Evolutionary conservation across 2,797 vertebrate genomes (phyloP), one percentile per base, ranked within the genome.

Genomic region (Furcifer pardalis): DNA sequence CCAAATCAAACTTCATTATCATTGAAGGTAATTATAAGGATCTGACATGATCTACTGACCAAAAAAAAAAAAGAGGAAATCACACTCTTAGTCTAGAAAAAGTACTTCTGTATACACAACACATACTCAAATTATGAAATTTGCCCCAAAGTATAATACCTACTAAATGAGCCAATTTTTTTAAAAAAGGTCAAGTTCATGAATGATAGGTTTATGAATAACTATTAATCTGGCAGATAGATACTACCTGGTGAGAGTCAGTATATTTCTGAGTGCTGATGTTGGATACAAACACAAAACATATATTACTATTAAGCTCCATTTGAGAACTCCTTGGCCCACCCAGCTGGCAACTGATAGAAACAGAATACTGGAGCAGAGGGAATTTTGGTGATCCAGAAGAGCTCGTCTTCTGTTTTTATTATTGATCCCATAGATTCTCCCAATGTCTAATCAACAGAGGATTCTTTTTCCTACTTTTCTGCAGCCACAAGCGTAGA

Each of bases 371-470:
- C n/a, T 66, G 78, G 49, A 49, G 49, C 21, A 56, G 49, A 56
- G 2, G 37, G 32, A 81, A 2, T 12, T 30, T 49, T 56, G 79
- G 32, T 49, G 66, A 81, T 42, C 35, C 59, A 60, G 13, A 21
- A 27, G 10, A 37, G 4, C 52, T 37, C 3, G 59, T 37, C 52
- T 37, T 60, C 59, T n/a, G 27, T 12, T 75, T 74, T 27, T 56
- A 23, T 17, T 77, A 62, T 77, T 32, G 69, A 73, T 82, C 73
- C 85, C 84, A 71, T 77, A 90, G 89, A 30, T 62, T 82, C 90
- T 73, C 80, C 79, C 88, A 74, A 92, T 91, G 86, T 73, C 72
- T 82, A 89, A 89, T 77, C 86, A 87, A 85, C 74, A 82, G 73
- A 23, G 0, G 66, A 79, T 84, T 72, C 69, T 23, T 88, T 86